Percentiles rank a stretch among this genome's conserved stretches.
phyloP scores from a whole-genome alignment of 2,888 invertebrate genomes.

The Agrochola litura region DNA sequence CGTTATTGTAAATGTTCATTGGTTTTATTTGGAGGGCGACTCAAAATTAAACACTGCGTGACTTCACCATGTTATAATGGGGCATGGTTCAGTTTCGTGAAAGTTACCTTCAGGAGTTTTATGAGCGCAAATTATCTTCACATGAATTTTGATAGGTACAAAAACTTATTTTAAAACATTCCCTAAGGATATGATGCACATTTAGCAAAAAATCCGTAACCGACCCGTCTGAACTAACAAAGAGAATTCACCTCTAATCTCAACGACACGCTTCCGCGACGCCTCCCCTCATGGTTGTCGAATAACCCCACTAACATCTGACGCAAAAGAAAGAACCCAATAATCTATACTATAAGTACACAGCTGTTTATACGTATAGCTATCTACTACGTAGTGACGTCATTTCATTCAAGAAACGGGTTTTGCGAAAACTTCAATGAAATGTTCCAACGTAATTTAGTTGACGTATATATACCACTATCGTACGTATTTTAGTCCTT shows the following conservation, averaged over 20 bases:
- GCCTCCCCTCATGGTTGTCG: conserved; percentile 49
- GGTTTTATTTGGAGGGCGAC: conserved; percentile 13
- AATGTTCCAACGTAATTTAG: conserved; percentile 63
- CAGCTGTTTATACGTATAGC: conserved; percentile 70
- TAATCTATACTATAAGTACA: conserved; percentile 75
- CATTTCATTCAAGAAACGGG: conserved; percentile 84
- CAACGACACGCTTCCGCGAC: conserved; percentile 49
- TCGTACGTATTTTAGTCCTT: conserved; percentile 59
- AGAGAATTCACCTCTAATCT: background rate
- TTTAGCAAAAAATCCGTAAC: conserved; percentile 6
- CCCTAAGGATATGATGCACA: background rate
- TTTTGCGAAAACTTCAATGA: conserved; percentile 80
- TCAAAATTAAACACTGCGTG: background rate
- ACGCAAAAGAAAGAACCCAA: conserved; percentile 87
- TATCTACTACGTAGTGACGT: conserved; percentile 82
- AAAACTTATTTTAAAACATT: background rate
- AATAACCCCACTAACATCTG: conserved; percentile 77
- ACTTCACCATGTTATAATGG: background rate
- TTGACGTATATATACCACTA: conserved; percentile 64
- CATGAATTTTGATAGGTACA: background rate
- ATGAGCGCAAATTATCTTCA: background rate
- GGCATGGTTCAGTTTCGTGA: background rate
- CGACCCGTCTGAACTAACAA: background rate
- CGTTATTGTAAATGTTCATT: conserved; percentile 31
- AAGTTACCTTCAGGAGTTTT: background rate